Evolutionary conservation across 2,113 vertebrate species (phyloP).

Genomic region (Paracanthobrama guichenoti): DNA sequence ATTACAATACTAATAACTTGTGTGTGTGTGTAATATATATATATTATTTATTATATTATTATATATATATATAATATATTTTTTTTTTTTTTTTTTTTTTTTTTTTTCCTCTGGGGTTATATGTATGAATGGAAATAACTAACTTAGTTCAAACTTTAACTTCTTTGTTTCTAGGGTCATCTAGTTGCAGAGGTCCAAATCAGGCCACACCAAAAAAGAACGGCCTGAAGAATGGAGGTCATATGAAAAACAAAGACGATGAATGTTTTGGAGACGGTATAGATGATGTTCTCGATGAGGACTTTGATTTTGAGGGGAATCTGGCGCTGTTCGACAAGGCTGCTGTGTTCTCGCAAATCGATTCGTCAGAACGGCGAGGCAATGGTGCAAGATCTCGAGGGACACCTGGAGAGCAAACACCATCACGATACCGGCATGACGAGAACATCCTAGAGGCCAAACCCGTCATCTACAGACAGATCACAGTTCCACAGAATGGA

Average conservation of each 20-base stretch:
- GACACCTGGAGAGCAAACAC: constrained; percentile 82
- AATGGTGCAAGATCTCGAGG: constrained; percentile 84
- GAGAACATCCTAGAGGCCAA: constrained; percentile 94
- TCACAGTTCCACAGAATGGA: constrained; percentile 84
- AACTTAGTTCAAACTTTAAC: background rate
- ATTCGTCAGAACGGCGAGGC: constrained; percentile 82
- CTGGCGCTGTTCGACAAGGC: constrained; percentile 98
- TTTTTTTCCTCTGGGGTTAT: no score
- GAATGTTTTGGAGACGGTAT: constrained; percentile 94
- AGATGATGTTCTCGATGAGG: constrained; percentile 89
- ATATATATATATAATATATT: no score
- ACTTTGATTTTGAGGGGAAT: constrained; percentile 98
- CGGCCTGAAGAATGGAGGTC: constrained; percentile 86
- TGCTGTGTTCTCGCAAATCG: constrained; percentile 95
- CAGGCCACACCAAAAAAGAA: constrained; percentile 95
- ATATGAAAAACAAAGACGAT: constrained; percentile 91
- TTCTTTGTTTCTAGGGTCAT: constrained; percentile 81
- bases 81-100: no score
- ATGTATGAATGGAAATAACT: background rate
- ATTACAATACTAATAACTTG: no score
- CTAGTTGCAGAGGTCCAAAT: constrained; percentile 87
- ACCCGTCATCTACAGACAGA: constrained; percentile 92
- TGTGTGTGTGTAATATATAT: no score
- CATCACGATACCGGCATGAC: constrained; percentile 88
- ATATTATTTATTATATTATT: no score